These are phyloP conservation scores for Ophioninae sp. DNA, from an alignment of 2,888 invertebrate genomes.

Conservation along the genomic window DNA sequence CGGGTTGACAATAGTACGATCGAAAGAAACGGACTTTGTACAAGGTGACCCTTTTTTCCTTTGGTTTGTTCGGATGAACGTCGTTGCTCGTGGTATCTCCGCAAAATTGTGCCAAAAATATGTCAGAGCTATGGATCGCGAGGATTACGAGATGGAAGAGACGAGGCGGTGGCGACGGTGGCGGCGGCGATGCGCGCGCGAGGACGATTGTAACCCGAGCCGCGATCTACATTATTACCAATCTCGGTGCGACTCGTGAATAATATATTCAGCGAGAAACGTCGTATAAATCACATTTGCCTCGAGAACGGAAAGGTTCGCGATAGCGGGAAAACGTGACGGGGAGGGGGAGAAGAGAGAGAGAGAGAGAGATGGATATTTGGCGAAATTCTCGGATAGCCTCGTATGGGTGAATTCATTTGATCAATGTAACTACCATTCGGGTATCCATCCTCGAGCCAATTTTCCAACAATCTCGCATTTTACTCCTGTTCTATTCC, in stretches of 20 bases:
- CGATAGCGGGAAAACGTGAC: conserved; percentile 20
- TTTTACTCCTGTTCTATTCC: not conserved
- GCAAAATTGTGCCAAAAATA: not conserved
- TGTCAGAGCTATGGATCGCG: not conserved
- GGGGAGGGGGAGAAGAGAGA: conserved; percentile 23
- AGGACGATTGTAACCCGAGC: conserved; percentile 15
- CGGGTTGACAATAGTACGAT: not conserved
- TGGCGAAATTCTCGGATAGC: not conserved
- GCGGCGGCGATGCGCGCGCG: not conserved
- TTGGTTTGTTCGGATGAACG: not conserved
- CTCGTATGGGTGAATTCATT: not conserved
- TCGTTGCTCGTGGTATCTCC: not conserved
- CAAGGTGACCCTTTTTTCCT: not conserved
- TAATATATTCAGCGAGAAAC: conserved; percentile 55
- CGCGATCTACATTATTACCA: conserved; percentile 53
- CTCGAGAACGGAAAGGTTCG: conserved; percentile 33
- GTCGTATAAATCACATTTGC: conserved; percentile 58
- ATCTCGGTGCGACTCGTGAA: conserved; percentile 44
- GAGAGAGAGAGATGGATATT: conserved; percentile 28
- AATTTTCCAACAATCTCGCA: not conserved
- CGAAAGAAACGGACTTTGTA: not conserved
- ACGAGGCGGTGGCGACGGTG: not conserved
- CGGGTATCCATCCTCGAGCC: not conserved
- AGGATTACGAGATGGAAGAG: not conserved
- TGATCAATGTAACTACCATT: conserved; percentile 23